These are phyloP conservation scores for Coilia nasus DNA, from an alignment of 2,797 vertebrate species.

Conservation along the genomic window DNA sequence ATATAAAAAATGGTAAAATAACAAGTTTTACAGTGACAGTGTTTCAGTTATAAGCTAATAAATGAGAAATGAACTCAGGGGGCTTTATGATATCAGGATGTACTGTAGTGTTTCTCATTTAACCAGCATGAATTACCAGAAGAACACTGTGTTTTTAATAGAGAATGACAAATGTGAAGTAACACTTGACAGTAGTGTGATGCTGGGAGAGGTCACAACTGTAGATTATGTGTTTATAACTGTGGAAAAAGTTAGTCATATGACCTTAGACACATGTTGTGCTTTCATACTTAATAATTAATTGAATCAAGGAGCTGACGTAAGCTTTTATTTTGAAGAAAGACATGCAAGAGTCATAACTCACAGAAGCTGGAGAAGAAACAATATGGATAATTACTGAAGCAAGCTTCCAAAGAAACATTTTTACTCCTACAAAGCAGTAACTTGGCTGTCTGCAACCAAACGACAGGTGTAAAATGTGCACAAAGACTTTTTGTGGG, in stretches of 20 bases:
- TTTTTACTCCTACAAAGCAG: constrained; percentile 18
- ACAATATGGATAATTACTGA: not conserved
- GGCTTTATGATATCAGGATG: too few species aligned
- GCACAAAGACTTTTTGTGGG: not conserved
- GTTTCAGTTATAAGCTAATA: too few species aligned
- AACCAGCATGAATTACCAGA: too few species aligned
- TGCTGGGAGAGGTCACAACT: not conserved
- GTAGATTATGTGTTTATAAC: not conserved
- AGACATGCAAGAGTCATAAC: not conserved
- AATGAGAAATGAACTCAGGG: too few species aligned
- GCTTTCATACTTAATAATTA: not conserved
- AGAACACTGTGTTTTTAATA: not conserved
- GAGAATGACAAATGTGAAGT: not conserved
- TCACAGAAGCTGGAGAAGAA: not conserved
- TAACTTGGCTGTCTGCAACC: not conserved
- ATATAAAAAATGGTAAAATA: too few species aligned
- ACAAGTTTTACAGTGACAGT: too few species aligned
- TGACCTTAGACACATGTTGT: not conserved
- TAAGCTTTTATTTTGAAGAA: not conserved
- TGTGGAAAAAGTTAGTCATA: not conserved
- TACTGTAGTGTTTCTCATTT: too few species aligned
- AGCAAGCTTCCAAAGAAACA: not conserved
- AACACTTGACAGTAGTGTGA: not conserved
- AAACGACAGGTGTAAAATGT: not conserved
- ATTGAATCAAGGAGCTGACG: not conserved